Base-by-base conservation (phyloP, 2,797 vertebrate species). In the Muraenolepis orangiensis region DNA sequence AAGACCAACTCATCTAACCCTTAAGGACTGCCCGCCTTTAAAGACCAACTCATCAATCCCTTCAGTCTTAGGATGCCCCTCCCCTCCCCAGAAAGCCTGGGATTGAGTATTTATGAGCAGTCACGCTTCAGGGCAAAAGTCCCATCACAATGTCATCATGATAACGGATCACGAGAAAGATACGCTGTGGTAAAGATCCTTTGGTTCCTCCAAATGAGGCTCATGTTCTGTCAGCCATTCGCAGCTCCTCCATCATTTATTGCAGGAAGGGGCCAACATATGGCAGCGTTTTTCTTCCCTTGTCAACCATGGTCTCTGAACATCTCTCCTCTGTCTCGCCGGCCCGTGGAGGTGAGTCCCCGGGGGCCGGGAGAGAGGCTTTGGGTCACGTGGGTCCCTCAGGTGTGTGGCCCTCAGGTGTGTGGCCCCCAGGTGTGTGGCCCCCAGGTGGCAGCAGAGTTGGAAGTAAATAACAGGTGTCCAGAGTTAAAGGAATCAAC, bases 121-220 rank as follows among this genome's bases (percentile, higher is more conserved):
- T 76, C 79, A 38, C 78, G 68, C 57, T 72, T 20, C 26, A 77
- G 78, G 81, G 81, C 84, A 86, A 87, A 79, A 64, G 66, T 69
- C 16, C 38, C 85, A 77, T 87, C 85, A 82, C 78, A 83, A 84
- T 90, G 87, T 84, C 57, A 30, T 74, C 74, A 78, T 82, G 87
- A 90, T 91, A 90, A 91, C 86, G 80, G 83, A 66, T 82, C 83
- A 90, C 91, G 86, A 90, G 89, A 92, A 88, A 89, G 89, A 88
- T 88, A 90, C 74, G 79, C 71, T 85, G 86, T 88, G 82, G 78
- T 85, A 74, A 75, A 82, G 81, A 86, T 80, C 82, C 81, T 81
- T 76, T 85, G 85, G 85, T 89, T 90, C 89, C 84, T 80, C 84
- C 86, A 90, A 90, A 88, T 88, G 86, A 88, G 80, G 82, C 76